Base-by-base conservation (phyloP, 2,113 vertebrate genomes). In the Nerophis lumbriciformis region DNA sequence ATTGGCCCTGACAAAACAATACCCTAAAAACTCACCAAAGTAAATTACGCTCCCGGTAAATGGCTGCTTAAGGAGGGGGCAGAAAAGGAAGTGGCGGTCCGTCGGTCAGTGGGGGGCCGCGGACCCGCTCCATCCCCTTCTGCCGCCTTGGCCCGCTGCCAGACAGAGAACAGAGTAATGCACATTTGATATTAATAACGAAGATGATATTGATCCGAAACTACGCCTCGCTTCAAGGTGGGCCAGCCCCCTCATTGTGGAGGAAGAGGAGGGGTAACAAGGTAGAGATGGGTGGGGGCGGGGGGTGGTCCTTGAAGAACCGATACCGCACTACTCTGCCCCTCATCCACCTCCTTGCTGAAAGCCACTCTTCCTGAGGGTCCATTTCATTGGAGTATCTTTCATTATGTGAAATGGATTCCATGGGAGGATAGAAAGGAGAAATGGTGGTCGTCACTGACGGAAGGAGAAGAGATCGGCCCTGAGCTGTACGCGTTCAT, bases 1-100 rank as follows among this genome's bases (percentile, higher is more conserved):
- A 97, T 97, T 97, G 94, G 94, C 89, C 92, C 92, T 97, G 96
- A 98, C 94, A 98, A 98, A 99, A 98, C 95, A 98, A 97, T 98
- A 95, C 94, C 94, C 94, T 98, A 97, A 96, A 95, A 99, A 96
- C 93, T 94, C 94, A 93, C 90, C 86, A 95, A 98, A 98, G 94
- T 97, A 95, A 98, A 99, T 98, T 96, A 98, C 94, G 92, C 93
- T 88, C 89, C 84, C 78, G 87, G 94, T 94, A 96, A 96, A 96
- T 93, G 94, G 93, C 90, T 92, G 87, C 85, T 69, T 66, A 79
- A 48, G 73, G 80, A 80, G 77, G 91, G 80, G 77, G 72, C 81
- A 84, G 83, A 77, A 86, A 83, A 84, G 83, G 79, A 86, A 83
- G 76, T 73, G 56, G 70, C 74, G 65, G 71, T 68, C 72, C 63